These are phyloP conservation scores for Okamejei kenojei DNA, from an alignment of 2,797 vertebrate genomes.

Conservation along the genomic window DNA sequence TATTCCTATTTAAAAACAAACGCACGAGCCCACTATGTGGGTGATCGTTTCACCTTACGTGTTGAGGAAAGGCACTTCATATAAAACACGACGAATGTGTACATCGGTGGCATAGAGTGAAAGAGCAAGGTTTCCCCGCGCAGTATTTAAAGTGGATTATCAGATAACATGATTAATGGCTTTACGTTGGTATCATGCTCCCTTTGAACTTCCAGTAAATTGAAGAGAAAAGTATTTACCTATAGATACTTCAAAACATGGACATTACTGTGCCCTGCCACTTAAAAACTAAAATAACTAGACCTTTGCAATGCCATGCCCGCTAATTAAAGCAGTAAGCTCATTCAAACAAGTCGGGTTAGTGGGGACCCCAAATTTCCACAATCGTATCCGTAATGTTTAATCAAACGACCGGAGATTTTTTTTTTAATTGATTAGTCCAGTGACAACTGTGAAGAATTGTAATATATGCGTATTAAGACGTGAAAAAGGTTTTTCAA, in stretches of 20 bases:
- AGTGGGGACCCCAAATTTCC: background rate
- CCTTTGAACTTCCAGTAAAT: background rate
- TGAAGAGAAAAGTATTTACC: background rate
- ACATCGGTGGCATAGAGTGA: background rate
- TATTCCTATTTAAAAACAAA: background rate
- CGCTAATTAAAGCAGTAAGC: background rate
- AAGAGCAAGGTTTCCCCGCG: background rate
- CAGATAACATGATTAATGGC: background rate
- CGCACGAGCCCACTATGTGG: background rate
- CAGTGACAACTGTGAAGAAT: background rate
- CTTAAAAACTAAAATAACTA: background rate
- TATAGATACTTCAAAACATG: background rate
- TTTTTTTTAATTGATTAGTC: background rate
- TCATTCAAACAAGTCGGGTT: background rate
- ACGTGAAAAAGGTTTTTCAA: background rate
- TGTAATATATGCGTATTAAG: no score
- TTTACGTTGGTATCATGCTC: background rate
- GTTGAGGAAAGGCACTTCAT: background rate
- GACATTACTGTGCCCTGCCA: background rate
- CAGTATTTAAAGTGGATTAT: background rate
- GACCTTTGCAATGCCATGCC: background rate
- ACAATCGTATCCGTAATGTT: background rate
- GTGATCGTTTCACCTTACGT: background rate
- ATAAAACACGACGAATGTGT: background rate
- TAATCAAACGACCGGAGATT: background rate